Evolutionary conservation across 2,797 vertebrate species (phyloP).

Genomic region (Smutsia temminckii): DNA sequence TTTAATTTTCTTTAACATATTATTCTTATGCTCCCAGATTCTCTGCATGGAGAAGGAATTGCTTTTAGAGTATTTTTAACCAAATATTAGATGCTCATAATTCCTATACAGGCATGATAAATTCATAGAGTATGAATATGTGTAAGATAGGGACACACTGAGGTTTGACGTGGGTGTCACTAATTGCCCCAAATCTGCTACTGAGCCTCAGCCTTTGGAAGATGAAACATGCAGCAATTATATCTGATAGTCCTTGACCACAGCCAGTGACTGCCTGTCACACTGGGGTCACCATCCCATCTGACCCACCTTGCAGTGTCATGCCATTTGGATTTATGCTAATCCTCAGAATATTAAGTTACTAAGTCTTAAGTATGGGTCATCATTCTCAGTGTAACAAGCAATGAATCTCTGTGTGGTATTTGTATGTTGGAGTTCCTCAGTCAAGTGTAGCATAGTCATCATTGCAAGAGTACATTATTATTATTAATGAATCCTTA

Average conservation of each 20-base stretch:
- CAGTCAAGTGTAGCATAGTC: not conserved
- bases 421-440: accelerated
- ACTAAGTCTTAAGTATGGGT: not conserved
- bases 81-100: not conserved
- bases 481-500: too few relatives aligned
- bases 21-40: not conserved
- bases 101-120: not conserved
- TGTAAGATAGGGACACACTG: too few relatives aligned
- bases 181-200: not conserved
- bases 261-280: not conserved
- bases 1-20: not conserved
- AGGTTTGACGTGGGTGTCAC: not conserved
- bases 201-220: not conserved
- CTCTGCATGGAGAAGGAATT: not conserved
- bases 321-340: not conserved
- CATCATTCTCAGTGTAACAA: not conserved
- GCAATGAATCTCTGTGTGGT: not conserved
- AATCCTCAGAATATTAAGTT: not conserved
- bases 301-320: not conserved
- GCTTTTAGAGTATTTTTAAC: not conserved
- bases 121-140: not conserved
- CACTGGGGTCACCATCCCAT: not conserved
- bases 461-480: not conserved
- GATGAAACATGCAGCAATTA: not conserved
- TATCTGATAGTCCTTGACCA: not conserved